Evolutionary conservation across 2,797 vertebrate genomes (phyloP).

Genomic region (Rousettus madagascariensis): DNA sequence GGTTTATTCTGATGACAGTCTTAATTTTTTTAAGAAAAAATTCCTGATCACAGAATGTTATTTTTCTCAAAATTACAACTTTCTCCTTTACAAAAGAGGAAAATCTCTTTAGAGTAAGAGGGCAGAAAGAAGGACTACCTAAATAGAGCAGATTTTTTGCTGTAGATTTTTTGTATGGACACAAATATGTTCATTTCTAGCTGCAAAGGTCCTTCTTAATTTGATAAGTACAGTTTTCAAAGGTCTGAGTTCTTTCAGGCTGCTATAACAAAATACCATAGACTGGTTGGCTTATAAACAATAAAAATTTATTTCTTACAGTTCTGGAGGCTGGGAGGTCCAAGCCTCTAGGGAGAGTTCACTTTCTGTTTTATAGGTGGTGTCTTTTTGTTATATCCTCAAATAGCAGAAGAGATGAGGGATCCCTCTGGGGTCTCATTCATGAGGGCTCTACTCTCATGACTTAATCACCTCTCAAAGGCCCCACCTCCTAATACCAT

Average conservation of each 20-base stretch:
- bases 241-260: background rate
- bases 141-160: background rate
- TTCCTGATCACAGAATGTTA: background rate
- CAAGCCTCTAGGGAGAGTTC: background rate
- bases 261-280: background rate
- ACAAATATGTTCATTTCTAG: background rate
- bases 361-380: background rate
- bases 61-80: slow-evolving; percentile 13
- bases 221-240: background rate
- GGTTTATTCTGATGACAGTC: background rate
- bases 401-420: background rate
- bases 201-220: background rate
- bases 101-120: background rate
- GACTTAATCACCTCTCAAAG: background rate
- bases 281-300: background rate
- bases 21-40: background rate
- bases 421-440: background rate
- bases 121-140: background rate
- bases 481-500: background rate
- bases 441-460: background rate
- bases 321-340: background rate
- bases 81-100: background rate
- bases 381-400: background rate
- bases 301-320: background rate
- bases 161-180: background rate